Base-by-base conservation (phyloP, 2,888 invertebrate genomes). In the Drosophila trichaetosa region DNA sequence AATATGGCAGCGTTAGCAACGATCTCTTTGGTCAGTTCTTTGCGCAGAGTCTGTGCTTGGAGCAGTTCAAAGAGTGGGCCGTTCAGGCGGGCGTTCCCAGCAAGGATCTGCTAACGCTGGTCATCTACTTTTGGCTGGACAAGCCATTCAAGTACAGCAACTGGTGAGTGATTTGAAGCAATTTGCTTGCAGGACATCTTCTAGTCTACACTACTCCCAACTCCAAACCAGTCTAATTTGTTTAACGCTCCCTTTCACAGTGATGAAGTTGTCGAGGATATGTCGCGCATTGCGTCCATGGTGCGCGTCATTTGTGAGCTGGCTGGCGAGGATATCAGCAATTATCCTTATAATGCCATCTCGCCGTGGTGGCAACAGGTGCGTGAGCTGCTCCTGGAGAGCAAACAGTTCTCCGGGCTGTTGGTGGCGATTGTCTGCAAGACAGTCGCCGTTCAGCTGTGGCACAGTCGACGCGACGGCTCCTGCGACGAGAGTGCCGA, bases 351-450 rank as follows among this genome's bases (percentile, higher is more conserved):
- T 79, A 96, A 96, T 89, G 95, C 95, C 74, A 94, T 95, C 29
- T 97, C 97, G 0, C 93, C 94, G 0, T 98, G 97, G 96, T 98
- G 98, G 98, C 95, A 95, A 85, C 94, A 94, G 64, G 95, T 98
- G 52, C 94, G 98, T 34, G 95, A 95, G 77, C 94, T 95, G 69
- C 94, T 98, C 70, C 94, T 95, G 2, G 95, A 96, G 70, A 96
- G 97, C 83, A 94, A 95, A 0, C 96, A 96, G 90, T 96, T 97
- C 11, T 95, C 97, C 79, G 97, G 97, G 2, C 94, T 97, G 91
- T 95, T 97, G 61, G 96, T 97, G 18, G 97, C 98, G 1, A 95
- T 98, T 92, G 95, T 97, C 29, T 97, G 97, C 91, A 95, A 97
- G 91, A 95, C 95, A 21, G 96, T 97, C 5, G 95, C 96, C 1